Conservation (phyloP, 2,888 invertebrate species). For the Diaphora mendica region DNA sequence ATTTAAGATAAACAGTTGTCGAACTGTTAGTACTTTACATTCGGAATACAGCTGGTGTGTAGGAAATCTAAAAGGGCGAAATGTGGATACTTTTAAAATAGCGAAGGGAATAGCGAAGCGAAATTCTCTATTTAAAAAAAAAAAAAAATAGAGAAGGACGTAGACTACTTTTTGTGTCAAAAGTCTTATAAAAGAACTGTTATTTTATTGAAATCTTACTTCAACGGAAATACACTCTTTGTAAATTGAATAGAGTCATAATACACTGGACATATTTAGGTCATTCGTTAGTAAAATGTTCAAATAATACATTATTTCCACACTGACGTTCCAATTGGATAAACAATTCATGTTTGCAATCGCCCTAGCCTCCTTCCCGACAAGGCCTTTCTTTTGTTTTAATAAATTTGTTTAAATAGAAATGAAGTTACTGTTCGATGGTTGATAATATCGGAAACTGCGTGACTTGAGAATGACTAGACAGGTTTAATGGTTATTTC, state of each 20-base stretch:
- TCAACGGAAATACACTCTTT: neutral
- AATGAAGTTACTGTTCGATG: neutral
- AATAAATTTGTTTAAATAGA: conserved; percentile 35
- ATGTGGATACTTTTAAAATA: too few relatives aligned
- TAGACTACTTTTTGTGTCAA: too few relatives aligned
- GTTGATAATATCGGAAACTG: neutral
- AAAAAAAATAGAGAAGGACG: too few relatives aligned
- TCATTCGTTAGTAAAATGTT: conserved; percentile 46
- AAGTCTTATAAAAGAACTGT: neutral
- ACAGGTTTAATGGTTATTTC: too few relatives aligned
- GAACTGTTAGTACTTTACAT: too few relatives aligned
- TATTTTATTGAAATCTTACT: neutral
- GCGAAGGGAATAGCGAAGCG: too few relatives aligned
- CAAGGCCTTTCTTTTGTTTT: conserved; percentile 52
- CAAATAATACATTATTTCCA: conserved; percentile 55
- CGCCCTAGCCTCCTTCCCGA: conserved; percentile 49
- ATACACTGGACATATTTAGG: conserved; percentile 35
- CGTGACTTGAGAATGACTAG: neutral
- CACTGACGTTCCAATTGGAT: conserved; percentile 56
- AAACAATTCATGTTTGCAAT: conserved; percentile 55
- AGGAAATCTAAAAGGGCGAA: too few relatives aligned
- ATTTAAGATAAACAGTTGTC: too few relatives aligned
- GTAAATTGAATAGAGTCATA: conserved; percentile 6
- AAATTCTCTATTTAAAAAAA: too few relatives aligned
- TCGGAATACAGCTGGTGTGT: too few relatives aligned